A percentile compares a stretch with the other conserved stretches of the same genome.
These are phyloP conservation scores for Drosophila funebris DNA, from an alignment of 1,140 invertebrate genomes.

Conservation along the genomic window DNA sequence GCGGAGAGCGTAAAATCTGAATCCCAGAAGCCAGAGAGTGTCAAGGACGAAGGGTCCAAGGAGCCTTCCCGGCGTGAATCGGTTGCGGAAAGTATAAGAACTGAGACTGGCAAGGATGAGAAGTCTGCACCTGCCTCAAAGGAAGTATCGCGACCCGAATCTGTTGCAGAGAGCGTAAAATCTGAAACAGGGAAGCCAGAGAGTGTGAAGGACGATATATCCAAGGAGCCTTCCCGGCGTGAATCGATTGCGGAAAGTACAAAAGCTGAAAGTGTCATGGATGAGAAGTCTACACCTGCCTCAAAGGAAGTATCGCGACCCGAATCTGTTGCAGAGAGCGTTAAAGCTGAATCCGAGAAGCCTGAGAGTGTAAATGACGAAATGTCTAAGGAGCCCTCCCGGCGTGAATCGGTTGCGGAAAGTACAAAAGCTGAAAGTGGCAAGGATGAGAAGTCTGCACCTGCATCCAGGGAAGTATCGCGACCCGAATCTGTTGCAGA, in stretches of 20 bases:
- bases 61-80: constrained; percentile 29
- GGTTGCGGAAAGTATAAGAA: too few relatives aligned
- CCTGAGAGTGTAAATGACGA: constrained; percentile 18
- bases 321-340: constrained; percentile 22
- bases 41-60: constrained; percentile 11
- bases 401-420: constrained; percentile 33
- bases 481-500: constrained; percentile 23
- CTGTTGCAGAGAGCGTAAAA: too few relatives aligned
- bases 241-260: constrained; percentile 33
- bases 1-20: constrained; percentile 21
- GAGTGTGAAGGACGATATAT: constrained; percentile 22
- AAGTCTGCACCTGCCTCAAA: too few relatives aligned
- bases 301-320: constrained; percentile 28
- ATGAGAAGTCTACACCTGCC: constrained; percentile 16
- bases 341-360: constrained; percentile 24
- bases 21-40: constrained; percentile 4
- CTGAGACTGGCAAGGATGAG: too few relatives aligned
- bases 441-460: constrained; percentile 13
- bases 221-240: constrained; percentile 21
- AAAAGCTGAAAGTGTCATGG: constrained; percentile 10
- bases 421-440: constrained; percentile 10
- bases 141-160: too few relatives aligned
- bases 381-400: constrained; percentile 19
- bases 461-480: constrained; percentile 31
- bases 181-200: too few relatives aligned